Conservation (phyloP, 2,797 vertebrate genomes). For the Cynodonichthys magdalenae region DNA sequence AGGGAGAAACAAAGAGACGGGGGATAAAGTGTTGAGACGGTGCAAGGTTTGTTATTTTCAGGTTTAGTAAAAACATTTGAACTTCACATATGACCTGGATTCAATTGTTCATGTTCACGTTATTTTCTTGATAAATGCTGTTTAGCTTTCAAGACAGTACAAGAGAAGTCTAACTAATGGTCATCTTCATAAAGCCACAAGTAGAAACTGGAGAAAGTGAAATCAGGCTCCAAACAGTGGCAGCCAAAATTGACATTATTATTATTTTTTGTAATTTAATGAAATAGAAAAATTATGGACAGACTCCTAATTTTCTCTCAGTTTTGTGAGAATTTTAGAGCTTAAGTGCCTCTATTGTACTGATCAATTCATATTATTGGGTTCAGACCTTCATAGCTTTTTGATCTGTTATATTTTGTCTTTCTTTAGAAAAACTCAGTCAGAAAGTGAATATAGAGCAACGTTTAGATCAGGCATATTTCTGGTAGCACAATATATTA, state of each 20-base stretch:
- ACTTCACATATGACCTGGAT: slow-evolving; percentile 16
- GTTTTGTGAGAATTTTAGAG: no score
- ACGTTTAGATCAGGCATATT: no score
- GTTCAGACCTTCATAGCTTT: no score
- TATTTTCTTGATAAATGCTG: neutral
- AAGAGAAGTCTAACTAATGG: neutral
- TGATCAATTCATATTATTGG: no score
- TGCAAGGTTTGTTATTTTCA: slow-evolving; percentile 19
- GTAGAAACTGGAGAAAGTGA: neutral
- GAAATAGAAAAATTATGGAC: no score
- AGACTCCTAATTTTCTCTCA: no score
- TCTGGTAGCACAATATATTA: no score
- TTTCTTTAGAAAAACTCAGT: no score
- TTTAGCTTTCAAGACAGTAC: neutral
- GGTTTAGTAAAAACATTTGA: slow-evolving; percentile 22
- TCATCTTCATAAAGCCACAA: neutral
- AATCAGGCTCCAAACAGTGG: neutral
- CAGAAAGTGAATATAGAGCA: no score
- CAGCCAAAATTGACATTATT: neutral
- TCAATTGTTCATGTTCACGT: slow-evolving; percentile 12
- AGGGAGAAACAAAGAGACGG: slow-evolving; percentile 26
- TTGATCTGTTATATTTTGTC: no score
- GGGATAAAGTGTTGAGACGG: slow-evolving; percentile 28
- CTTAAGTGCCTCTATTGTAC: no score
- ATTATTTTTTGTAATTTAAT: neutral